Evolutionary conservation across 2,888 invertebrate genomes (phyloP).

Genomic region (Spodoptera exigua): DNA sequence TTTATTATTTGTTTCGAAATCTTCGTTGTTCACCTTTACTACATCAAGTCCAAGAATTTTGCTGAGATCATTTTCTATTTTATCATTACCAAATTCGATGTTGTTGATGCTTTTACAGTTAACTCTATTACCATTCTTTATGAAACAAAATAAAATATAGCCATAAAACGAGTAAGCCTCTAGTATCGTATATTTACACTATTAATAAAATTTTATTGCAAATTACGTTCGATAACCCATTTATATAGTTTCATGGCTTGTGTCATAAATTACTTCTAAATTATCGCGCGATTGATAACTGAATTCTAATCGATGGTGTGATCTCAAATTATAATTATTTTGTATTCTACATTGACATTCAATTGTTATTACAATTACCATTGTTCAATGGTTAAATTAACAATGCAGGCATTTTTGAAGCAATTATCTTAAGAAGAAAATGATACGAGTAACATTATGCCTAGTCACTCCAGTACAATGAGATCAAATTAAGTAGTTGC

Average conservation of each 20-base stretch:
- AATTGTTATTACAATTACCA: constrained; percentile 32
- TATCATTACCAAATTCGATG: no score
- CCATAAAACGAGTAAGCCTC: constrained; percentile 23
- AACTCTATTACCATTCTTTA: constrained; percentile 19
- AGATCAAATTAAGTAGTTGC: constrained; percentile 32
- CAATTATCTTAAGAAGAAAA: constrained; percentile 29
- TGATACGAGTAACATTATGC: constrained; percentile 22
- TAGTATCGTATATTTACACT: constrained; percentile 14
- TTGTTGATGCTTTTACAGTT: neutral
- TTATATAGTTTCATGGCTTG: constrained; percentile 15
- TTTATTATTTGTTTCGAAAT: neutral
- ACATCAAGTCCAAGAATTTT: neutral
- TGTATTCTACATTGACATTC: constrained; percentile 30
- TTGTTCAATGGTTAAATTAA: constrained; percentile 46
- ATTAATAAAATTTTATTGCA: constrained; percentile 20
- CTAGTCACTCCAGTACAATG: constrained; percentile 30
- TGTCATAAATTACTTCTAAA: constrained; percentile 10
- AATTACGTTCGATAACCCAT: constrained; percentile 22
- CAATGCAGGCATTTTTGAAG: constrained; percentile 31
- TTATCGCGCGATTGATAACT: constrained; percentile 36
- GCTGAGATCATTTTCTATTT: neutral
- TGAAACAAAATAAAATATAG: constrained; percentile 5
- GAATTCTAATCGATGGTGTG: constrained; percentile 13
- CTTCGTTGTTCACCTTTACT: neutral
- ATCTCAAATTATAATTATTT: constrained; percentile 16